Percentiles rank a stretch among this genome's conserved stretches.
Evolutionary conservation across 2,113 vertebrate species (phyloP).

Genomic region (Oreamnos americanus): DNA sequence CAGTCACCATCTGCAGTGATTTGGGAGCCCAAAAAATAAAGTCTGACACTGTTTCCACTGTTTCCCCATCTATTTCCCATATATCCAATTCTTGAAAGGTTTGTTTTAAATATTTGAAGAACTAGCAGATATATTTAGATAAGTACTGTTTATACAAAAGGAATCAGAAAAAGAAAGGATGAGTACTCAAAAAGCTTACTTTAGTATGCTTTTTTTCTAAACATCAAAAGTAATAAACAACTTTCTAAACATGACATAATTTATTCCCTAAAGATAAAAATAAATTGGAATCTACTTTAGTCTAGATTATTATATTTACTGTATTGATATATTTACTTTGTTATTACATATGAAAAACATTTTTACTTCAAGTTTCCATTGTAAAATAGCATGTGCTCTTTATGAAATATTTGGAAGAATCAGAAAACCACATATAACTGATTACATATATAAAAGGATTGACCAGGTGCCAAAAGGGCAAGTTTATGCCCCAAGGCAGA

Average conservation of each 20-base stretch:
- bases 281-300: background rate
- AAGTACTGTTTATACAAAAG: background rate
- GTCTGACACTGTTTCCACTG: no score
- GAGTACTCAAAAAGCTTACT: background rate
- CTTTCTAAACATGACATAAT: background rate
- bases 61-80: no score
- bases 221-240: background rate
- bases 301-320: background rate
- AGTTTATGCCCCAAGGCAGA: background rate
- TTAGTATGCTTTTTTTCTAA: background rate
- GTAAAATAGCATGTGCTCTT: background rate
- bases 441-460: background rate
- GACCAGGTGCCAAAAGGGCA: background rate
- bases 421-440: background rate
- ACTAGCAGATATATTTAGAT: background rate
- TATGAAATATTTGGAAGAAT: constrained; percentile 6
- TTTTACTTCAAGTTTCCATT: background rate
- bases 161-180: background rate
- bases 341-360: background rate
- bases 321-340: background rate
- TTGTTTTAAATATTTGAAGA: background rate
- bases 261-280: background rate
- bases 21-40: no score
- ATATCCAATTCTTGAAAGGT: background rate
- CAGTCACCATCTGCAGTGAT: no score